Conservation (phyloP, 2,797 vertebrate species). For the Peromyscus eremicus region DNA sequence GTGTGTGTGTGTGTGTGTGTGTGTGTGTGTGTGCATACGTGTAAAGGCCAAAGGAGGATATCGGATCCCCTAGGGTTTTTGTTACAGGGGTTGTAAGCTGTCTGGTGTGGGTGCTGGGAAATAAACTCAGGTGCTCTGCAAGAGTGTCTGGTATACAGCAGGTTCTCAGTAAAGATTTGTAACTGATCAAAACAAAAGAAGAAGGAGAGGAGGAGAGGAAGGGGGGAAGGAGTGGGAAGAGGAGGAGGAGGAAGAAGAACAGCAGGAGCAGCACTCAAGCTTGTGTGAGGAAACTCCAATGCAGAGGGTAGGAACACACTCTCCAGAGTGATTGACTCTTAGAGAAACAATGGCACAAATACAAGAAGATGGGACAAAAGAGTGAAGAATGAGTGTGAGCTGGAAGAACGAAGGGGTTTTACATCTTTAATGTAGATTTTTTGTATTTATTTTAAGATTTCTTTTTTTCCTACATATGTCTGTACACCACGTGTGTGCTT, state of each 20-base stretch:
- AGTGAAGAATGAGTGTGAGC: background rate
- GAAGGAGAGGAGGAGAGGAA: background rate
- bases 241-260: too few species aligned
- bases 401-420: background rate
- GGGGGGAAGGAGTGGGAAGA: background rate
- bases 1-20: too few species aligned
- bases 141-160: background rate
- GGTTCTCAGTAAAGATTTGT: background rate
- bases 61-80: background rate
- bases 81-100: background rate
- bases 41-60: background rate
- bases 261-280: background rate
- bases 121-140: background rate
- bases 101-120: background rate
- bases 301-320: background rate
- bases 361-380: background rate
- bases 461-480: background rate
- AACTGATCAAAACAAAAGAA: background rate
- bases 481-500: background rate
- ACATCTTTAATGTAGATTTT: background rate
- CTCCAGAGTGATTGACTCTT: background rate
- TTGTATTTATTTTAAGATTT: background rate
- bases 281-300: background rate
- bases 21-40: background rate
- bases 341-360: constrained; percentile 15